phyloP scores from a whole-genome alignment of 2,113 vertebrate species.

The human (Homo sapiens) region DNA sequence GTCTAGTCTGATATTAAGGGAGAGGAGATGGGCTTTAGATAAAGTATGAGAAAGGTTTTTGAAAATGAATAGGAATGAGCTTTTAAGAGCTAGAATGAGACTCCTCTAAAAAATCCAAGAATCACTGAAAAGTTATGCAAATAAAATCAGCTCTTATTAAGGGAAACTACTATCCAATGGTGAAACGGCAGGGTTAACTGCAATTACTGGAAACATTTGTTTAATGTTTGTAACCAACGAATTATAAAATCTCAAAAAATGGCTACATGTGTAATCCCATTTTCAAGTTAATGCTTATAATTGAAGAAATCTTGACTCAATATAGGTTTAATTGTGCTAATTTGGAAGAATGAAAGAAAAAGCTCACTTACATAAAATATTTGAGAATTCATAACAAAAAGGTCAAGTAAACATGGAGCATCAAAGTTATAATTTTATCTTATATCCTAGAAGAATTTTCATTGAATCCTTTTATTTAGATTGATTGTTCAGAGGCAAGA shows the following conservation, averaged over 20 bases:
- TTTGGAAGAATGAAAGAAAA: neutral
- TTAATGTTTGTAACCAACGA: neutral
- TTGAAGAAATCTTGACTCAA: neutral
- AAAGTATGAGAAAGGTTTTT: neutral
- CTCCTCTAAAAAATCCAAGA: neutral
- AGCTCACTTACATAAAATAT: neutral
- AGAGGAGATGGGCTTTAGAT: neutral
- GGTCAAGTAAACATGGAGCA: neutral
- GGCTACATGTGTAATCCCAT: neutral
- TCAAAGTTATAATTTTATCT: neutral
- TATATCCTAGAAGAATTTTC: neutral
- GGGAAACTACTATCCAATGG: neutral
- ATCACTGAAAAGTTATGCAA: neutral
- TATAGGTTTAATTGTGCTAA: neutral
- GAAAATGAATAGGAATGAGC: neutral
- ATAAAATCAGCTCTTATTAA: neutral
- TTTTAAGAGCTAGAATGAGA: neutral
- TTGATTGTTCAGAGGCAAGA: neutral
- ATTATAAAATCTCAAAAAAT: neutral
- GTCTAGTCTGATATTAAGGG: neutral
- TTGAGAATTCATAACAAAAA: neutral
- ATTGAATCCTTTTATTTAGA: neutral
- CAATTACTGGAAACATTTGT: neutral
- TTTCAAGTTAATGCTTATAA: neutral
- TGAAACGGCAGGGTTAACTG: neutral